Evolutionary conservation across 2,888 invertebrate genomes (phyloP).

Genomic region (Eurois occulta): DNA sequence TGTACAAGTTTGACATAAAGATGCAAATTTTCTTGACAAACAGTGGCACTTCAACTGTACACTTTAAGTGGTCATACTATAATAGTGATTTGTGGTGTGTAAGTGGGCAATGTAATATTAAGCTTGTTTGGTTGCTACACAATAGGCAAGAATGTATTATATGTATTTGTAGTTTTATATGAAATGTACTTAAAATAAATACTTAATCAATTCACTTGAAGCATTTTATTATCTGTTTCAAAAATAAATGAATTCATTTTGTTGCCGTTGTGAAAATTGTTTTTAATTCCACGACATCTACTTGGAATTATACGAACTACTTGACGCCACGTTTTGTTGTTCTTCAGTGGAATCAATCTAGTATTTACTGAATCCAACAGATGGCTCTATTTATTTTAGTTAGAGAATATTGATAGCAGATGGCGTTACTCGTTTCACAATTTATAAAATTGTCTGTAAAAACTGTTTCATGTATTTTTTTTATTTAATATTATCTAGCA

Average conservation of each 20-base stretch:
- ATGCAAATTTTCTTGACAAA: too few relatives aligned
- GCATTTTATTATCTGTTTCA: background rate
- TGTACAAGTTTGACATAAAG: too few relatives aligned
- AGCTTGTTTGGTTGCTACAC: background rate
- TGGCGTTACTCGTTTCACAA: constrained; percentile 3
- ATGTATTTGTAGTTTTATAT: background rate
- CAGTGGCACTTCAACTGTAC: too few relatives aligned
- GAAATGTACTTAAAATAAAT: constrained; percentile 45
- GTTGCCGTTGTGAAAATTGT: background rate
- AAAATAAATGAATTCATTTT: background rate
- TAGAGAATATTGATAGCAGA: background rate
- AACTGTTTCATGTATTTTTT: background rate
- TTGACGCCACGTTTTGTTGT: background rate
- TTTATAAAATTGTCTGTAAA: background rate
- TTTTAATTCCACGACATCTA: background rate
- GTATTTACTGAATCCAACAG: background rate
- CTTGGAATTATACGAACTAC: background rate
- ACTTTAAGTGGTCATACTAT: too few relatives aligned
- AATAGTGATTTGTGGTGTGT: too few relatives aligned
- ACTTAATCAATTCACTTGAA: too few relatives aligned
- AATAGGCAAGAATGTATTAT: too few relatives aligned
- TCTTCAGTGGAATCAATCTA: too few relatives aligned
- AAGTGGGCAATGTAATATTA: background rate
- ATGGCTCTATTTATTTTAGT: background rate
- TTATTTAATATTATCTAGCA: too few relatives aligned